phyloP scores from a whole-genome alignment of 2,797 vertebrate genomes.

The Clamator glandarius region DNA sequence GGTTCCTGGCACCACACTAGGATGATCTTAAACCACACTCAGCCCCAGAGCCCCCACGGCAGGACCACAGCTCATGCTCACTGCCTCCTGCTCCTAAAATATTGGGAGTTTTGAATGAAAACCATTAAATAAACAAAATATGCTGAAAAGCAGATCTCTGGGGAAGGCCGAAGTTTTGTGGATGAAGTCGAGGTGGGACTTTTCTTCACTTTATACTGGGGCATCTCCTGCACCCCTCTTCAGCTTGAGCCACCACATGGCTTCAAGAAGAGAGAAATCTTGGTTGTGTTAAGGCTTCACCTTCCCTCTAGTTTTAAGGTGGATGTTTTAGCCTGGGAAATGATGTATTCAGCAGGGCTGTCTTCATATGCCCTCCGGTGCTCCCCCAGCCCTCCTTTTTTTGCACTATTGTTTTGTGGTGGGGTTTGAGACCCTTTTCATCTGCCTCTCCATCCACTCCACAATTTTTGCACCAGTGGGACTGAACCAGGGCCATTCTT shows the following conservation, averaged over 20 bases:
- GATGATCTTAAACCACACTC: background rate
- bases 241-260: accelerated
- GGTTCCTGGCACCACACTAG: background rate
- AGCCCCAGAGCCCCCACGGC: background rate
- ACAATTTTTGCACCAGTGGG: background rate
- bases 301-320: background rate
- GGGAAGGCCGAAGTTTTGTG: background rate
- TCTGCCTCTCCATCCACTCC: background rate
- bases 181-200: accelerated
- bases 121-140: background rate
- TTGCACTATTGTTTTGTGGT: background rate
- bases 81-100: background rate
- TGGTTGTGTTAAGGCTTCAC: background rate
- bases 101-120: background rate
- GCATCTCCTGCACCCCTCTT: background rate
- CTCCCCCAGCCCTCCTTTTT: background rate
- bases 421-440: background rate
- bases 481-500: background rate
- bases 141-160: background rate
- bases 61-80: background rate
- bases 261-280: background rate
- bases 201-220: background rate
- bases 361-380: accelerated
- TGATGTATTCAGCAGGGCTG: background rate
- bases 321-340: accelerated